These are phyloP conservation scores for Lagocephalus sceleratus DNA, from an alignment of 2,797 vertebrate species.

Conservation along the genomic window DNA sequence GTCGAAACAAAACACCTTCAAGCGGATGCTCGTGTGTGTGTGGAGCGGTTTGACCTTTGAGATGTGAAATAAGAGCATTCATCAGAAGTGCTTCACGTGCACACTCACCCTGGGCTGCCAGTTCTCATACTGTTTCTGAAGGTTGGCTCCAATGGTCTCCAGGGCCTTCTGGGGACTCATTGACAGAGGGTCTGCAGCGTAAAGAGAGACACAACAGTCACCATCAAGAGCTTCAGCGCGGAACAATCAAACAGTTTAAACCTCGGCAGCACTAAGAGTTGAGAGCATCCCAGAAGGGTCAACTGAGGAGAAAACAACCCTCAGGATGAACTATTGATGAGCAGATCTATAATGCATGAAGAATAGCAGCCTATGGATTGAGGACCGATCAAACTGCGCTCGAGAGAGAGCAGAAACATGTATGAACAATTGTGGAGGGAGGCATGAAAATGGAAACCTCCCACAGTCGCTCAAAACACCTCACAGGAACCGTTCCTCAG, in stretches of 20 bases:
- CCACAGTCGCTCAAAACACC: conserved; percentile 2
- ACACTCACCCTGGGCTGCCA: conserved; percentile 94
- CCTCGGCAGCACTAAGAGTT: neutral
- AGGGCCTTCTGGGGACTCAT: conserved; percentile 98
- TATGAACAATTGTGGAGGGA: no score
- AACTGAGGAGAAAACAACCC: conserved; percentile 24
- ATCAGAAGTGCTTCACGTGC: conserved; percentile 1
- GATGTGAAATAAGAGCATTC: no score
- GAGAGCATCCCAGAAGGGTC: neutral
- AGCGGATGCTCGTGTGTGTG: no score
- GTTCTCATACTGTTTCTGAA: conserved; percentile 99
- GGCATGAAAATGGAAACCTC: conserved; percentile 23
- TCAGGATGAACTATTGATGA: conserved; percentile 49
- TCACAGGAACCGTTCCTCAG: no score
- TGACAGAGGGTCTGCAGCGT: conserved; percentile 88
- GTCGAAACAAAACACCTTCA: no score
- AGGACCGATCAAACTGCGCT: conserved; percentile 45
- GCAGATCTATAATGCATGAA: conserved; percentile 45
- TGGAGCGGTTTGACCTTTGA: no score
- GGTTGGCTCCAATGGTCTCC: conserved; percentile 94
- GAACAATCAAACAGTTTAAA: neutral
- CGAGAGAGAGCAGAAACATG: no score
- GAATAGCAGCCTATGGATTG: conserved; percentile 53
- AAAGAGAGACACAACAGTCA: conserved; percentile 14
- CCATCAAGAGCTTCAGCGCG: neutral